A percentile compares a stretch with the other conserved stretches of the same genome.
phyloP scores from a whole-genome alignment of 2,888 invertebrate species.

The Volucella inanis region DNA sequence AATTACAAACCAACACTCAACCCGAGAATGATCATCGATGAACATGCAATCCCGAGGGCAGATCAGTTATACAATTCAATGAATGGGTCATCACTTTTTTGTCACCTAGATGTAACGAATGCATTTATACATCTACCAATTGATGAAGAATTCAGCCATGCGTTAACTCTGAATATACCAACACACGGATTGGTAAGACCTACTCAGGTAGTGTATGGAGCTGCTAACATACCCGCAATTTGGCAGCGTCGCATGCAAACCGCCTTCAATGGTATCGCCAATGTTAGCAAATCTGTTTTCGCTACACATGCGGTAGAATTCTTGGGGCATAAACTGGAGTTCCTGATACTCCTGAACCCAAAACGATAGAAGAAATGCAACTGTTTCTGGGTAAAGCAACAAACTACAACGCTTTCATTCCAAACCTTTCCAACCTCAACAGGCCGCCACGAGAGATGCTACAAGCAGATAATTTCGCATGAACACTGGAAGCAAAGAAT shows the following conservation, averaged over 20 bases:
- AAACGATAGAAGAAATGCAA: constrained; percentile 44
- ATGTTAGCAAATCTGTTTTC: constrained; percentile 36
- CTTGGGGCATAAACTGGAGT: constrained; percentile 36
- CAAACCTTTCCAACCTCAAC: constrained; percentile 9
- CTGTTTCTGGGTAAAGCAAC: constrained; percentile 49
- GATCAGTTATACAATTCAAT: constrained; percentile 17
- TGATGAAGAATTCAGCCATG: constrained; percentile 52
- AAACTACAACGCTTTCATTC: constrained; percentile 21
- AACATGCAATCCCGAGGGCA: constrained; percentile 47
- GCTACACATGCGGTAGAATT: constrained; percentile 47
- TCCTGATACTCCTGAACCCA: constrained; percentile 1
- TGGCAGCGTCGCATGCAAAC: background rate
- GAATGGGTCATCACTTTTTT: too few species aligned
- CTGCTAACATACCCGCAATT: constrained; percentile 34
- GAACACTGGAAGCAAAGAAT: constrained; percentile 6
- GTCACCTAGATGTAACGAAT: constrained; percentile 47
- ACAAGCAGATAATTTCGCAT: background rate
- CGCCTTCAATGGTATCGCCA: too few species aligned
- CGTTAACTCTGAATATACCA: background rate
- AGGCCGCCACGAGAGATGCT: constrained; percentile 30
- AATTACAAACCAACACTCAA: constrained; percentile 66
- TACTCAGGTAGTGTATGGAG: constrained; percentile 32
- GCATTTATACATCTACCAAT: constrained; percentile 29
- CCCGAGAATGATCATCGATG: constrained; percentile 57
- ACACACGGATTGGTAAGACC: background rate